Evolutionary conservation across 2,113 vertebrate genomes (phyloP).

Genomic region (Oryzias curvinotus): DNA sequence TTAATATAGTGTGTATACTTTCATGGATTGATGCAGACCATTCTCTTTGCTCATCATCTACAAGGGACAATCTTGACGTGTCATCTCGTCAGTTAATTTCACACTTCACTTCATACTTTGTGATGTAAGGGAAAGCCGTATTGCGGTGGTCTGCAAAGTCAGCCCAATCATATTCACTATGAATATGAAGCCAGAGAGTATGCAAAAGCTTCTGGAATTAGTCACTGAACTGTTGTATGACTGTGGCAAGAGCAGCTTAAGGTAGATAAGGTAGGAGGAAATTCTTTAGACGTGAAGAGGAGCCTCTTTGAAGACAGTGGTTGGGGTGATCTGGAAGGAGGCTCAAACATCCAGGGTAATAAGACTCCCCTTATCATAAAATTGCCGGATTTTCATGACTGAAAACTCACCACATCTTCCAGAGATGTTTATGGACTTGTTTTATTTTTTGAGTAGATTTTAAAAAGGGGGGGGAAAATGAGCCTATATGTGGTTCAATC

Average conservation of each 20-base stretch:
- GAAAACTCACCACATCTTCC: constrained; percentile 17
- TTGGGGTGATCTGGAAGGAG: constrained; percentile 10
- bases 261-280: constrained; percentile 40
- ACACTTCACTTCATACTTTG: constrained; percentile 66
- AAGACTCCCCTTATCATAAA: constrained; percentile 32
- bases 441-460: no score
- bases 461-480: no score
- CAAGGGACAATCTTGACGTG: constrained; percentile 61
- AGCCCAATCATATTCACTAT: constrained; percentile 42
- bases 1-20: constrained; percentile 3
- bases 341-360: constrained; percentile 25
- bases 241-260: constrained; percentile 15
- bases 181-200: constrained; percentile 43
- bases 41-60: constrained; percentile 43
- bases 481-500: no score
- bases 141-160: constrained; percentile 52
- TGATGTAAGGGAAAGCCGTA: constrained; percentile 61
- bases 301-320: constrained; percentile 10
- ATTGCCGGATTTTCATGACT: constrained; percentile 35
- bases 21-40: constrained; percentile 15
- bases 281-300: constrained; percentile 1
- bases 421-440: no score
- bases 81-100: constrained; percentile 73
- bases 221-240: constrained; percentile 17
- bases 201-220: constrained; percentile 48